Base-by-base conservation (phyloP, 2,888 invertebrate species). In the Caenorhabditis plicata region DNA sequence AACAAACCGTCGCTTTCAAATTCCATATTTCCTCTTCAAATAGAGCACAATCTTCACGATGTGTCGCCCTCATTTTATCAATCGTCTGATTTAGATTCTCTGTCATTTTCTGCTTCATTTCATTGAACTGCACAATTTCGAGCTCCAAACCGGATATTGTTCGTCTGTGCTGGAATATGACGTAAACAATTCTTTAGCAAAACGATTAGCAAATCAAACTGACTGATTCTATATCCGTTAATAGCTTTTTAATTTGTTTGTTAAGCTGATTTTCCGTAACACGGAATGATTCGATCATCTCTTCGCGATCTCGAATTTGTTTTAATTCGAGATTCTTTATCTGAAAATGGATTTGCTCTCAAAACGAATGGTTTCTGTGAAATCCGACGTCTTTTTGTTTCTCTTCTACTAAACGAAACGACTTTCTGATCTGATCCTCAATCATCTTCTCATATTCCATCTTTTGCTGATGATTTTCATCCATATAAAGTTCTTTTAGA, bases 1-100 rank as follows among this genome's bases (percentile, higher is more conserved):
- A 29, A 11, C 8, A 9, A 4, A 69, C 69, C 9, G 55, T 61
- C n/a, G 66, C 64, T 51, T 66, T 70, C 32, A 67, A 26, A 17
- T 58, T 51, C 66, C 66, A 70, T 11, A 70, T 54, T 49, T 70
- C 69, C 2, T 54, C 44, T 57, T 66, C 66, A 7, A 70, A 31
- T 0, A 67, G 26, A 19, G 44, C 40, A 0, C 46, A 51, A 15
- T 70, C 66, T 40, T 64, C 51, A 15, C 36, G 23, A 19, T 60
- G 44, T 17, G 26, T 50, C 23, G 40, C 19, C 38, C 54, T 52
- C 9, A 60, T 20, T 11, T 44, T 46, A 7, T 50, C 36, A 1
- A 54, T 50, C 5, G 43, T 36, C 19, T 29, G 22, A 7, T 42
- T 33, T 9, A 60, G 41, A n/a, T 42, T 47, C 15, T 52, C 31